These are phyloP conservation scores for Diaperis boleti DNA, from an alignment of 2,888 invertebrate species.

Conservation along the genomic window DNA sequence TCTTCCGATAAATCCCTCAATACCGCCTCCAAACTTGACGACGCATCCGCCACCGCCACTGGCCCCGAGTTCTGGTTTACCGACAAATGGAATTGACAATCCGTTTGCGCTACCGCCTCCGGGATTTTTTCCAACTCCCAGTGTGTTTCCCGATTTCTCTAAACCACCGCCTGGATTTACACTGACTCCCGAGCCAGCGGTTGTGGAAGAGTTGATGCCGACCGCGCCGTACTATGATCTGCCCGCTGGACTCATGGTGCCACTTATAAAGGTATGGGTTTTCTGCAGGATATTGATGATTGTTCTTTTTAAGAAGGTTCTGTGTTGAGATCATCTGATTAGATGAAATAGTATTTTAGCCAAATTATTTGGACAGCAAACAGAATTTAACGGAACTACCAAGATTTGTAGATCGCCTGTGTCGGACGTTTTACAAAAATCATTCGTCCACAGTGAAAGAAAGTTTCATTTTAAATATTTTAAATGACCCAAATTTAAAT, in stretches of 20 bases:
- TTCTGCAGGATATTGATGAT: conserved; percentile 6
- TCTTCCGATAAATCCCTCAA: conserved; percentile 60
- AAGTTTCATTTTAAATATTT: too few species aligned
- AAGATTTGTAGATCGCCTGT: too few species aligned
- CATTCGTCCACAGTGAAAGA: too few species aligned
- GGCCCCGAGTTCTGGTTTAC: conserved; percentile 32
- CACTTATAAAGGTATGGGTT: conserved; percentile 85
- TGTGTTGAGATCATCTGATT: conserved; percentile 1
- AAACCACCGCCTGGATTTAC: conserved; percentile 87
- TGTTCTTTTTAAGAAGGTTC: too few species aligned
- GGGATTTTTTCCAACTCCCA: conserved; percentile 68
- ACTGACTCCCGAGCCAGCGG: conserved; percentile 62
- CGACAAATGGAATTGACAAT: conserved; percentile 57
- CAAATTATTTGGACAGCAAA: too few species aligned
- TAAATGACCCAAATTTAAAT: too few species aligned
- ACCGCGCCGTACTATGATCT: conserved; percentile 96
- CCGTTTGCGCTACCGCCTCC: conserved; percentile 72
- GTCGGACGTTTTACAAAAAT: too few species aligned
- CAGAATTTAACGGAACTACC: too few species aligned
- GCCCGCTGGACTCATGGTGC: conserved; percentile 97
- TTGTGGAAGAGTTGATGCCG: conserved; percentile 83
- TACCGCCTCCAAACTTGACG: conserved; percentile 63
- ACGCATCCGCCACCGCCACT: conserved; percentile 43
- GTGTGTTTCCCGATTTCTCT: conserved; percentile 81
- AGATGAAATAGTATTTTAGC: too few species aligned